Base-by-base conservation (phyloP, 1,140 invertebrate species). In the Littorina saxatilis region DNA sequence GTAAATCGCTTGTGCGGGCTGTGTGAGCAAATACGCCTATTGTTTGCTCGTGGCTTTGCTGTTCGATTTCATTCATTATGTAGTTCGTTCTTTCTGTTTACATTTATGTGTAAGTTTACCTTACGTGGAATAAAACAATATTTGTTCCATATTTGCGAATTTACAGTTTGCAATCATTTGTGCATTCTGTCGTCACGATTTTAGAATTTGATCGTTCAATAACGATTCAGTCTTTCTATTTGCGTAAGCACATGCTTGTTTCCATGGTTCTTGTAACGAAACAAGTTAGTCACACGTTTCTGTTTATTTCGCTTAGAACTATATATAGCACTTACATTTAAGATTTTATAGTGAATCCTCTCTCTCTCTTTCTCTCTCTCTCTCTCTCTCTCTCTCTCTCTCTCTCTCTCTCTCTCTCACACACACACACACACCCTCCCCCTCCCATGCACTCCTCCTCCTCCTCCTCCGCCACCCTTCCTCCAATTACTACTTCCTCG, bases 381-480 rank as follows among this genome's bases (percentile, higher is more conserved):
- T 27, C 61, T 27, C 29, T 27, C 61, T 32, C 61, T 32, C n/a
- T 66, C 61, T 66, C 61, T 66, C 61, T 66, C 61, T 66, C 13
- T 32, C 61, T 32, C 61, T 66, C 29, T 27, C 61, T 27, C 29
- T 32, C 61, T 66, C 61, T 66, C 61, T 66, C 61, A 32, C 61
- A 0, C 61, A 5, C 61, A 5, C 32, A 13, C 32, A 13, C 32
- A 3, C 61, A 32, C 61, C 17, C 4, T 66, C 61, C 17, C 61
- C 35, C 29, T 32, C 61, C 35, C 61, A 4, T 32, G 7, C 61
- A 32, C 61, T 66, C 61, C 35, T 4, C 4, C 17, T 1, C 17
- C 5, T 35, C 61, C 17, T 32, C n/a, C 55, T 58, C 55, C n/a
- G 9, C n/a, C 55, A 13, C 55, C n/a, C 55, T 58, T 27, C n/a